A percentile compares a stretch with the other conserved stretches of the same genome.
phyloP scores from a whole-genome alignment of 2,888 invertebrate genomes.

The Lymantria dispar region DNA sequence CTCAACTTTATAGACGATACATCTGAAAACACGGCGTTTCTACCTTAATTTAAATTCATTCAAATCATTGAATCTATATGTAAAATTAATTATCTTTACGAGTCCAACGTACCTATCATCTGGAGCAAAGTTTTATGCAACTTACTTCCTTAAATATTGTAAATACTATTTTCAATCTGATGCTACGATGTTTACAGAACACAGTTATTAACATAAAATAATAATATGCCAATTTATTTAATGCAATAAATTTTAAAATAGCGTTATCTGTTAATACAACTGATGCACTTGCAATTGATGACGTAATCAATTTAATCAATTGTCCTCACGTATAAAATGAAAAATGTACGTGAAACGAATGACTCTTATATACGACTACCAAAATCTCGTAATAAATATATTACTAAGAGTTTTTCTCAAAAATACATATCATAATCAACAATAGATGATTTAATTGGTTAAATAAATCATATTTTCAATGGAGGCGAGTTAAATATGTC shows the following conservation, averaged over 20 bases:
- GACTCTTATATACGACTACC: neutral
- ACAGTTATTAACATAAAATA: no score
- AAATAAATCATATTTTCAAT: constrained; percentile 34
- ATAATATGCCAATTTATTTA: no score
- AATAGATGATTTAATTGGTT: constrained; percentile 31
- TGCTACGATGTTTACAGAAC: no score
- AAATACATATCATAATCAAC: constrained; percentile 14
- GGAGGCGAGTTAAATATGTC: constrained; percentile 25
- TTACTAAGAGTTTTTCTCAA: neutral
- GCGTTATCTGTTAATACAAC: neutral
- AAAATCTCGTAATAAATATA: neutral
- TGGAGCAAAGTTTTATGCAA: no score
- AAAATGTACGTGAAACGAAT: neutral
- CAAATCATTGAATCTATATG: no score
- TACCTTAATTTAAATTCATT: neutral
- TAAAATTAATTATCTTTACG: no score
- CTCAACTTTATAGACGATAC: constrained; percentile 12
- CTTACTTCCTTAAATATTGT: no score
- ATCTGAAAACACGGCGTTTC: constrained; percentile 22
- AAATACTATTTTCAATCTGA: no score
- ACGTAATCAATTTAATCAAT: constrained; percentile 16
- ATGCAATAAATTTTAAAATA: no score
- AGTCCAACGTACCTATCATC: no score
- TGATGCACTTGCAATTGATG: constrained; percentile 4
- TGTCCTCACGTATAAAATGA: neutral